Evolutionary conservation across 2,888 invertebrate species (phyloP).

Genomic region (Acleris cristana): DNA sequence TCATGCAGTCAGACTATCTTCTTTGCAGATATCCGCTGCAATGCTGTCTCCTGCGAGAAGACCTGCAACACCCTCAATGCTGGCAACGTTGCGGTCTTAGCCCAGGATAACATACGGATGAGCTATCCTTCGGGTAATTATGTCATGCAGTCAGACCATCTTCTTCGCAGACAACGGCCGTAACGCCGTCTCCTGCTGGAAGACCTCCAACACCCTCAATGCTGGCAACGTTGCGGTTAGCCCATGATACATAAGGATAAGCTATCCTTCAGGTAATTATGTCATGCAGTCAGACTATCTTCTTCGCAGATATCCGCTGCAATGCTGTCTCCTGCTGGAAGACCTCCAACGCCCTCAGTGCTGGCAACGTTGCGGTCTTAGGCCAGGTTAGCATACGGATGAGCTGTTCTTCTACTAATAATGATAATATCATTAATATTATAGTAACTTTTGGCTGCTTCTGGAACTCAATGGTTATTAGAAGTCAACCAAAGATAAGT

Average conservation of each 20-base stretch:
- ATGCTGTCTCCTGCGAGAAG: constrained; percentile 91
- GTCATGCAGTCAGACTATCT: constrained; percentile 82
- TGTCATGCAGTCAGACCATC: constrained; percentile 78
- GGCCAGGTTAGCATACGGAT: constrained; percentile 84
- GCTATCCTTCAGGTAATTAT: constrained; percentile 85
- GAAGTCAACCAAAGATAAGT: no score
- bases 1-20: neutral
- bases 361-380: constrained; percentile 81
- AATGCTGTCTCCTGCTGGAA: constrained; percentile 92
- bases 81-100: constrained; percentile 82
- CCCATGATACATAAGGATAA: constrained; percentile 84
- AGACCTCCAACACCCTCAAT: constrained; percentile 78
- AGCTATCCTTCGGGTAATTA: constrained; percentile 86
- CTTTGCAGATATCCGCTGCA: constrained; percentile 86
- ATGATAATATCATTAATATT: no score
- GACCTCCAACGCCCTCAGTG: constrained; percentile 73
- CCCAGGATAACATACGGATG: constrained; percentile 83
- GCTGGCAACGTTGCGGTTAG: constrained; percentile 82
- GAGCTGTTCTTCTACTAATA: constrained; percentile 89
- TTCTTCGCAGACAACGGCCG: constrained; percentile 88
- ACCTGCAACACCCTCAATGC: constrained; percentile 74
- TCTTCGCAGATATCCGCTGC: constrained; percentile 88
- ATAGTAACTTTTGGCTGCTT: no score
- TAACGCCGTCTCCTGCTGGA: constrained; percentile 90
- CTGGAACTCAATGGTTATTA: no score